phyloP scores from a whole-genome alignment of 2,888 invertebrate genomes.

The Megamerina dolium region DNA sequence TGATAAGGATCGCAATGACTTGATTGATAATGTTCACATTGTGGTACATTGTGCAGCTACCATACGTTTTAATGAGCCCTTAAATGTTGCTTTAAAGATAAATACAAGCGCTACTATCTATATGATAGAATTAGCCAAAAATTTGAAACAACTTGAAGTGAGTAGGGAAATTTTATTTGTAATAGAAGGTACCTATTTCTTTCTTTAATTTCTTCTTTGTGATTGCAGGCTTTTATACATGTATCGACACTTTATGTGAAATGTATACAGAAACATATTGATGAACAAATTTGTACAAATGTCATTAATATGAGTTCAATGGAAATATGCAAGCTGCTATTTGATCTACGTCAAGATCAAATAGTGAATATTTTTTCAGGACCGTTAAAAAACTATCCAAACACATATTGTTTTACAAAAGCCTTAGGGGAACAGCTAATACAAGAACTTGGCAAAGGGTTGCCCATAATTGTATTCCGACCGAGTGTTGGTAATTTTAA shows the following conservation, averaged over 20 bases:
- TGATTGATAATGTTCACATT: slow-evolving; percentile 50
- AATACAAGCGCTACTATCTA: slow-evolving; percentile 64
- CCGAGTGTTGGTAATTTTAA: slow-evolving; percentile 61
- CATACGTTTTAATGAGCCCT: slow-evolving; percentile 67
- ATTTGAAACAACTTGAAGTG: slow-evolving; percentile 58
- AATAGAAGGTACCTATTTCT: slow-evolving; percentile 41
- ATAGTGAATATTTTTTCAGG: slow-evolving; percentile 35
- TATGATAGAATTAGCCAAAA: slow-evolving; percentile 58
- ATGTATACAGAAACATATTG: slow-evolving; percentile 48
- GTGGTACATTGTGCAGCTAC: slow-evolving; percentile 90
- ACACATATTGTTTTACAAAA: slow-evolving; percentile 69
- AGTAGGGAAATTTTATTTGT: slow-evolving; percentile 50
- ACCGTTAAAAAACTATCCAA: slow-evolving; percentile 50
- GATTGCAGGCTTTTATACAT: slow-evolving; percentile 53
- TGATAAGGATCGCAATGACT: slow-evolving; percentile 32
- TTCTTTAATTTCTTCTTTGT: not conserved
- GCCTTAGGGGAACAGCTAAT: slow-evolving; percentile 61
- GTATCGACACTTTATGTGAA: slow-evolving; percentile 68
- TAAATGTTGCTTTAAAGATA: slow-evolving; percentile 62
- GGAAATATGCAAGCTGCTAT: slow-evolving; percentile 35
- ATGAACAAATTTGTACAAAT: slow-evolving; percentile 46
- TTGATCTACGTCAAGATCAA: slow-evolving; percentile 39
- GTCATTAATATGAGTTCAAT: slow-evolving; percentile 35
- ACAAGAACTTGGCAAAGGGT: slow-evolving; percentile 51
- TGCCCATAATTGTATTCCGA: slow-evolving; percentile 62